A percentile compares a stretch with the other conserved stretches of the same genome.
phyloP scores from a whole-genome alignment of 2,113 vertebrate species.

The Rhynchomys soricoides region DNA sequence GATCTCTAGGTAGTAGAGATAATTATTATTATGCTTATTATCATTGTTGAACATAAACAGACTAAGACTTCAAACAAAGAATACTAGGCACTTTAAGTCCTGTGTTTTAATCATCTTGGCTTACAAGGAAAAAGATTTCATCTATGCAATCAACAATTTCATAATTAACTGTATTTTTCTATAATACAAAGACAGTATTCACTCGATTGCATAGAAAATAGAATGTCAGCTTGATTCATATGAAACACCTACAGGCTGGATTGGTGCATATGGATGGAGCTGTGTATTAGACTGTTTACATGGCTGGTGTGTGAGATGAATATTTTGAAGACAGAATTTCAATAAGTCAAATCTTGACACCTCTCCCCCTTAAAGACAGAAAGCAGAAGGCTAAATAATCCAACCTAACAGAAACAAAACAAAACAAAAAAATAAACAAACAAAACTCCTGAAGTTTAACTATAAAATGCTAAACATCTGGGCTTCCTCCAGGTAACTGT shows the following conservation, averaged over 20 bases:
- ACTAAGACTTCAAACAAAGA: constrained; percentile 26
- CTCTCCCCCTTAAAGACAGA: background rate
- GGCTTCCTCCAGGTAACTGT: background rate
- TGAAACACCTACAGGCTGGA: background rate
- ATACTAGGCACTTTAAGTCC: background rate
- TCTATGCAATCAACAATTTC: background rate
- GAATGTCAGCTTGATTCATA: background rate
- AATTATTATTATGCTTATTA: background rate
- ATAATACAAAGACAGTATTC: constrained; percentile 32
- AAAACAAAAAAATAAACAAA: background rate
- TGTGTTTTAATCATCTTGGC: background rate
- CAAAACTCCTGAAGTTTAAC: background rate
- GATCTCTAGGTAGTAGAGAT: background rate
- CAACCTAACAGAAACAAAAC: background rate
- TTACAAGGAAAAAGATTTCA: constrained; percentile 48
- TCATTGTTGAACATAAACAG: constrained; percentile 14
- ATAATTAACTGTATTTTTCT: constrained; percentile 14
- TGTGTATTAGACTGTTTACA: background rate
- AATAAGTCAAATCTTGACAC: background rate
- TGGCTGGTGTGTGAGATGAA: background rate
- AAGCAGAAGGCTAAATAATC: constrained; percentile 24
- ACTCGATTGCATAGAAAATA: background rate
- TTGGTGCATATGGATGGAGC: background rate
- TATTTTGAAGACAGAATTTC: constrained; percentile 46
- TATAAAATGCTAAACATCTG: background rate